phyloP scores from a whole-genome alignment of 2,113 vertebrate species.

The Oreochromis tanganicae region DNA sequence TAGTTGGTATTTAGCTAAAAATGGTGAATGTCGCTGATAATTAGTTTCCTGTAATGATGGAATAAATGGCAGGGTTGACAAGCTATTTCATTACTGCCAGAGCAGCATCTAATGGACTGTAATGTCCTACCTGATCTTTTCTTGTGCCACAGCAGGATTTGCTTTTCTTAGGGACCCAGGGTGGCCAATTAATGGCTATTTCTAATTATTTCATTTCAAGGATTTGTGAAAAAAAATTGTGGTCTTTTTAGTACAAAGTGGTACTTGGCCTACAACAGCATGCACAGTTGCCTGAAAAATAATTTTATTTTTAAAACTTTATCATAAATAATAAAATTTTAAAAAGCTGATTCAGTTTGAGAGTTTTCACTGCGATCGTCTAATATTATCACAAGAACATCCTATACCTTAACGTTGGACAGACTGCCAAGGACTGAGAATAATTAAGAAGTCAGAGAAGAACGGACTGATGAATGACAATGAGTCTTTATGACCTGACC shows the following conservation, averaged over 20 bases:
- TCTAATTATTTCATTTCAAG: not conserved
- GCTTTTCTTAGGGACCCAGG: not conserved
- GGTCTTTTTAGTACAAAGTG: not conserved
- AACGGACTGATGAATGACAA: not conserved
- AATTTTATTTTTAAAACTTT: not conserved
- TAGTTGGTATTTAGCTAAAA: not conserved
- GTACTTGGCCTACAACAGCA: not conserved
- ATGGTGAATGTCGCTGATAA: not conserved
- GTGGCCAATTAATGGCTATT: not conserved
- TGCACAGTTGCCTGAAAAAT: not conserved
- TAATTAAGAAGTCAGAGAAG: not conserved
- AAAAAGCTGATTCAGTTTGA: not conserved
- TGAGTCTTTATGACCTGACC: not conserved
- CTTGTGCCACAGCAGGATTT: not conserved
- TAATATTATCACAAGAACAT: not conserved
- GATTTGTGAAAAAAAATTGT: not conserved
- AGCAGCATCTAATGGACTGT: not conserved
- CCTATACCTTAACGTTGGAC: not conserved
- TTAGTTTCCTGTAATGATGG: not conserved
- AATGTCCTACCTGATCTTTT: not conserved
- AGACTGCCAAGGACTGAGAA: not conserved
- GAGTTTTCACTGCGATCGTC: not conserved
- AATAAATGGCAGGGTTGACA: not conserved
- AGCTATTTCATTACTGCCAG: not conserved
- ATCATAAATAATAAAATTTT: not conserved